A percentile compares a stretch with the other conserved stretches of the same genome.
These are phyloP conservation scores for Bradypodion ventrale DNA, from an alignment of 2,797 vertebrate genomes.

Conservation along the genomic window DNA sequence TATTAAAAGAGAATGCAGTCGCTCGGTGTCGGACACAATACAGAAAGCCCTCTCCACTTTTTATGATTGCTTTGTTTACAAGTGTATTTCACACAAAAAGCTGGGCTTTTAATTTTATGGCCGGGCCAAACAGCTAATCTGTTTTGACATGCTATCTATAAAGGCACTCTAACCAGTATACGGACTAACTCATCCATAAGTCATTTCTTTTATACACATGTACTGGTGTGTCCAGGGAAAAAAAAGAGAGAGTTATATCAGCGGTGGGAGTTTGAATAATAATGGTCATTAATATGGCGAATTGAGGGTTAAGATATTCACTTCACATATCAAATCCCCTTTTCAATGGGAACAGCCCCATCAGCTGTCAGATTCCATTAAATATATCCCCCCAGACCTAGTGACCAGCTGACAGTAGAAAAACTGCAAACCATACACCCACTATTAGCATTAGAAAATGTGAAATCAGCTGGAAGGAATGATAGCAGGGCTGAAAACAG, in stretches of 20 bases:
- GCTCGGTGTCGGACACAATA: constrained; percentile 44
- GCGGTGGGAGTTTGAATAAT: constrained; percentile 89
- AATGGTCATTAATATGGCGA: constrained; percentile 93
- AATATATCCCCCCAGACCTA: constrained; percentile 91
- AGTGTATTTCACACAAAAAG: constrained; percentile 65
- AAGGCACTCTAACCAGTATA: constrained; percentile 84
- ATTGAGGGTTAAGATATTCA: constrained; percentile 94
- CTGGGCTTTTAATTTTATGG: constrained; percentile 70
- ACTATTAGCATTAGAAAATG: constrained; percentile 99
- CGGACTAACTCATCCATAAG: constrained; percentile 92
- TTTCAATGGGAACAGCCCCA: constrained; percentile 97
- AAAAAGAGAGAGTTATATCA: constrained; percentile 80
- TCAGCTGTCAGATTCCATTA: constrained; percentile 99
- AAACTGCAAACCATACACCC: constrained; percentile 87
- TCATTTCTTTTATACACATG: constrained; percentile 87
- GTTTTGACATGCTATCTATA: constrained; percentile 87
- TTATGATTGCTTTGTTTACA: constrained; percentile 77
- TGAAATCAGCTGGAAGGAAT: constrained; percentile 98
- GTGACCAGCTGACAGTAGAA: constrained; percentile 95
- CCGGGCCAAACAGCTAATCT: constrained; percentile 76
- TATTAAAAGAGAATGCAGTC: constrained; percentile 37
- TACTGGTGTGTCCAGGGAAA: constrained; percentile 75
- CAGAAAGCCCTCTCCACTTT: constrained; percentile 41
- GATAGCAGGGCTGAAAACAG: constrained; percentile 80
- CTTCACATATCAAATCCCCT: constrained; percentile 96